Conservation (phyloP, 2,888 invertebrate genomes). For the Epinotia nisella region DNA sequence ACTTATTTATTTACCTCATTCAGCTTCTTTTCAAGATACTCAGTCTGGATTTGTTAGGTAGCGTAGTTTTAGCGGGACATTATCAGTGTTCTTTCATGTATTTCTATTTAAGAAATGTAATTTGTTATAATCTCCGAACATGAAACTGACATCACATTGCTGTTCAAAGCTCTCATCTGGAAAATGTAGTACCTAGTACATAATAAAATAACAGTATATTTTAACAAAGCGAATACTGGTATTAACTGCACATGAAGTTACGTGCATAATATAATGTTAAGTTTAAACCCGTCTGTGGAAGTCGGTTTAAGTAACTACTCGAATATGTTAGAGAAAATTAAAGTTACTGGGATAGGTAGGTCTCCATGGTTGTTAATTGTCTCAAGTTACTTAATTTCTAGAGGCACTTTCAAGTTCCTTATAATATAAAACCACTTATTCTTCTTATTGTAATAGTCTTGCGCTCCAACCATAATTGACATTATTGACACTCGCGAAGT, state of each 20-base stretch:
- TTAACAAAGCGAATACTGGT: neutral
- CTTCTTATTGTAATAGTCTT: too few relatives aligned
- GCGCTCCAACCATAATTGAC: too few relatives aligned
- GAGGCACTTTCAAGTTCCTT: neutral
- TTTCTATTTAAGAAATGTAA: neutral
- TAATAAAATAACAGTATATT: neutral
- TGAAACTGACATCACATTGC: neutral
- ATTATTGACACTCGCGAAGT: too few relatives aligned
- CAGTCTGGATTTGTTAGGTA: too few relatives aligned
- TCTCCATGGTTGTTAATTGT: neutral
- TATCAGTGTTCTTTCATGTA: too few relatives aligned
- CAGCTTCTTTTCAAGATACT: too few relatives aligned
- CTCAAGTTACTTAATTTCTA: neutral
- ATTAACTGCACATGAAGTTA: conserved; percentile 32
- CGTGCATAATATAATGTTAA: conserved; percentile 32
- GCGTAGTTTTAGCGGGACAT: too few relatives aligned
- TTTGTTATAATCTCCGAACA: neutral
- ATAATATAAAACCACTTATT: too few relatives aligned
- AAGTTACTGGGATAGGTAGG: neutral
- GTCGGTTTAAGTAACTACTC: conserved; percentile 3
- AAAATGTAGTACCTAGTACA: neutral
- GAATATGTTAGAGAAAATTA: conserved; percentile 17
- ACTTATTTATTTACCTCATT: too few relatives aligned
- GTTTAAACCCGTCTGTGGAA: conserved; percentile 12
- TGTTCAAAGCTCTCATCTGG: conserved; percentile 9